Evolutionary conservation across 92 coral and sea anemone species (phyloP), one percentile per base, ranked within the genome.

Genomic region (Micromussa lordhowensis): DNA sequence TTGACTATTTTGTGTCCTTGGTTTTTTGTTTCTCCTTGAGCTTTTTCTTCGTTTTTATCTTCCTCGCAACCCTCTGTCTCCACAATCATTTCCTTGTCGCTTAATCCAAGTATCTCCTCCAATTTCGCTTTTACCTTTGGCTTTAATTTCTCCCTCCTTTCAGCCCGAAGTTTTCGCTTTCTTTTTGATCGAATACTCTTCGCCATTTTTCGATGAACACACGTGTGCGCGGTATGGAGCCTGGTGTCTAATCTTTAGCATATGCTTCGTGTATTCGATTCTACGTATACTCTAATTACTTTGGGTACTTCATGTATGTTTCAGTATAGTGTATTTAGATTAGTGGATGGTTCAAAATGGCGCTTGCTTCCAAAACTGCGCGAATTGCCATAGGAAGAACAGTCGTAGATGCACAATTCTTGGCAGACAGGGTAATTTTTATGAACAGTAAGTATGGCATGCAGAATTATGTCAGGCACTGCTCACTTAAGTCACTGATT

Each of bases 121-220:
- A 96, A 78, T 59, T 91, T 90, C 68, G 91, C 94, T 31, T 91
- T 91, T 78, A 94, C 98, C 87, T 91, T 97, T 17, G 92, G 97
- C 44, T 88, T 93, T n/a, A 90, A 87, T 82, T 93, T 91, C 58
- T 95, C 95, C 75, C 99, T 90, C 85, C 92, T 91, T 58, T 71
- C 93, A 78, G 97, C 95, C 28, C 99, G 96, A 26, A 95, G 75
- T 94, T 96, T 94, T 58, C 99, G 90, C 75, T 94, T 95, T 57
- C 98, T 87, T 89, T 95, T 97, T 49, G 99, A 97, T 16, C 99
- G 97, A 71, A 97, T 85, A 81, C 99, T 95, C 85, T 97, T 97
- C 95, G 99, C 99, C 99, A 97, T 97, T 97, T 94, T 28, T 80
- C 35, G 29, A 15, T 34, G 21, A 70, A 38, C 81, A 81, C 94